phyloP scores from a whole-genome alignment of 2,797 vertebrate genomes.

The Danionella dracula region DNA sequence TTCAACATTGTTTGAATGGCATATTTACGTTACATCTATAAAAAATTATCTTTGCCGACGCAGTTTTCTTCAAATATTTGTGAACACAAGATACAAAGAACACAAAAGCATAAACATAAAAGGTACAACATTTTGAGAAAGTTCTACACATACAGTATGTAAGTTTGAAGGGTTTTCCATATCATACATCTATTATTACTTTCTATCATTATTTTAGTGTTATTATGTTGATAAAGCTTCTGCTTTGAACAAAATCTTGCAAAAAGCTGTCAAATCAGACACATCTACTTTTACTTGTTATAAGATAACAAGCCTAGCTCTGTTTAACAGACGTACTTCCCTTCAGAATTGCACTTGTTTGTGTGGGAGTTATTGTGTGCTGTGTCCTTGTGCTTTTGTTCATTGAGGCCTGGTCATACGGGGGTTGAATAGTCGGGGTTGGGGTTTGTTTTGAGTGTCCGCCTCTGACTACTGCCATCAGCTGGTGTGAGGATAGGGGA shows the following conservation, averaged over 20 bases:
- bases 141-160: too few species aligned
- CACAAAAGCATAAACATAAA: too few species aligned
- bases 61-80: too few species aligned
- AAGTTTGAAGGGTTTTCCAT: too few species aligned
- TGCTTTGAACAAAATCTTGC: background rate
- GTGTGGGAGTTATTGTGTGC: constrained; percentile 8
- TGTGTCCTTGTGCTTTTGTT: constrained; percentile 16
- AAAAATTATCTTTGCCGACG: too few species aligned
- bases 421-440: constrained; percentile 8
- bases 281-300: background rate
- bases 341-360: constrained; percentile 8
- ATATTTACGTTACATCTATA: too few species aligned
- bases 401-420: background rate
- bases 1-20: background rate
- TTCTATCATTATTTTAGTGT: background rate
- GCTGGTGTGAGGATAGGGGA: background rate
- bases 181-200: too few species aligned
- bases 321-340: constrained; percentile 7
- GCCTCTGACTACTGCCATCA: constrained; percentile 21
- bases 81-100: too few species aligned
- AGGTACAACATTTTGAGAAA: too few species aligned
- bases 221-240: background rate
- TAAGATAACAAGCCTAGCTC: background rate
- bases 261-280: background rate
- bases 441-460: constrained; percentile 18